Evolutionary conservation across 53 echinoderm and acorn worm genomes (phyloP).

Genomic region (Luidia sarsii): DNA sequence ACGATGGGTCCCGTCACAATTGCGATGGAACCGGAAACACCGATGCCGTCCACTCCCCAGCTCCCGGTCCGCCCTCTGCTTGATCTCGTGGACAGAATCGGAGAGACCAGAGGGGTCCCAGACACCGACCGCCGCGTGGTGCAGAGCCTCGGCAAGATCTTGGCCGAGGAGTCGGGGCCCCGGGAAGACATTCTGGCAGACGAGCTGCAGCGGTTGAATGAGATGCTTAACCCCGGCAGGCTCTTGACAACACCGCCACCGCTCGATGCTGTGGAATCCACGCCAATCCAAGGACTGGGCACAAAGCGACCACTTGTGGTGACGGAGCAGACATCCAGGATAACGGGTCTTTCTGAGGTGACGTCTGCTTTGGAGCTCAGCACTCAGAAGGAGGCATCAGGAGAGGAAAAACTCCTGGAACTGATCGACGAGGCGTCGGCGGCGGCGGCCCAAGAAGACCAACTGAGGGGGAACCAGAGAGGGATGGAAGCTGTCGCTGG

Average conservation of each 20-base stretch:
- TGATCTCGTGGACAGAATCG: not conserved
- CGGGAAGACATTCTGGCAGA: not conserved
- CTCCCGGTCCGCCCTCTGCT: not conserved
- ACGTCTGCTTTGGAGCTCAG: too few species aligned
- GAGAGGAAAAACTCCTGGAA: not conserved
- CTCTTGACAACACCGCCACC: not conserved
- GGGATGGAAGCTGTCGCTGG: not conserved
- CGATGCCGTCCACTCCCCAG: not conserved
- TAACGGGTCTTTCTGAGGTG: too few species aligned
- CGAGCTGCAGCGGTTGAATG: conserved; percentile 3
- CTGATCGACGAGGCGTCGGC: not conserved
- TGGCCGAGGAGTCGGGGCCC: not conserved
- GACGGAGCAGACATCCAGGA: not conserved
- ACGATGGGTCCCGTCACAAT: not conserved
- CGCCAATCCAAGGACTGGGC: not conserved
- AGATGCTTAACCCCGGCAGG: not conserved
- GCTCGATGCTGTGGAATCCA: too few species aligned
- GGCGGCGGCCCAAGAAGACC: not conserved
- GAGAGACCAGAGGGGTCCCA: not conserved
- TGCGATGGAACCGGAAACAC: not conserved
- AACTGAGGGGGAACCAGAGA: not conserved
- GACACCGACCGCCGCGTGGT: not conserved
- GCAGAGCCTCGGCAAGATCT: not conserved
- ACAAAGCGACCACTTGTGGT: not conserved
- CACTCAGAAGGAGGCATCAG: too few species aligned